Conservation (phyloP, 2,888 invertebrate genomes). For the Ditula angustiorana region DNA sequence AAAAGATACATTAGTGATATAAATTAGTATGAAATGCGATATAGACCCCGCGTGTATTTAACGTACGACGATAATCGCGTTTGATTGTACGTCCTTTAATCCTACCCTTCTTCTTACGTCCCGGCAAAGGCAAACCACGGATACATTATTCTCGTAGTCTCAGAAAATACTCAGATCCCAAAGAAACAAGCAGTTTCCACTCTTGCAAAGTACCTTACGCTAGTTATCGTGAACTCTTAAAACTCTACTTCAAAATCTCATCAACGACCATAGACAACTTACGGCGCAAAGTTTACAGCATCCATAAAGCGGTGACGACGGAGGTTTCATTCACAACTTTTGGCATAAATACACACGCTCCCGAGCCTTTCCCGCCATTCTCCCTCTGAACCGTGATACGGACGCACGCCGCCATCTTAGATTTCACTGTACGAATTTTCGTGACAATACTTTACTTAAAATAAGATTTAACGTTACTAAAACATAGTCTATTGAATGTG, state of each 20-base stretch:
- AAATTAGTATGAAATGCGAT: no score
- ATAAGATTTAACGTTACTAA: background rate
- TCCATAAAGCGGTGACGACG: constrained; percentile 30
- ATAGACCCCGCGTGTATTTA: no score
- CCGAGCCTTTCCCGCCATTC: constrained; percentile 67
- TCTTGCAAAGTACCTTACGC: no score
- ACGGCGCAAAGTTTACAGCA: constrained; percentile 26
- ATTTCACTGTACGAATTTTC: constrained; percentile 29
- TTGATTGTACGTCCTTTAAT: no score
- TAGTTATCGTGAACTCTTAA: background rate
- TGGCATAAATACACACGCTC: constrained; percentile 62
- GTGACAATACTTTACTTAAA: constrained; percentile 24
- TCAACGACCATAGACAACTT: constrained; percentile 34
- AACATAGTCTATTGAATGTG: background rate
- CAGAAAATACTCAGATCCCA: no score
- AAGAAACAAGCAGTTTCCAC: no score
- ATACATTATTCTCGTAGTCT: no score
- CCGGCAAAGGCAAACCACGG: no score
- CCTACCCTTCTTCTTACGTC: no score
- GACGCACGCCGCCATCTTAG: constrained; percentile 45
- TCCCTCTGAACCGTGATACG: constrained; percentile 54
- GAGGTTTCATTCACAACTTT: constrained; percentile 51
- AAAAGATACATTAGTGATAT: no score
- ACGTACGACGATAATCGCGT: no score
- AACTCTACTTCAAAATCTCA: constrained; percentile 4